These are phyloP conservation scores for Tribolium freemani DNA, from an alignment of 2,888 invertebrate species.

Conservation along the genomic window DNA sequence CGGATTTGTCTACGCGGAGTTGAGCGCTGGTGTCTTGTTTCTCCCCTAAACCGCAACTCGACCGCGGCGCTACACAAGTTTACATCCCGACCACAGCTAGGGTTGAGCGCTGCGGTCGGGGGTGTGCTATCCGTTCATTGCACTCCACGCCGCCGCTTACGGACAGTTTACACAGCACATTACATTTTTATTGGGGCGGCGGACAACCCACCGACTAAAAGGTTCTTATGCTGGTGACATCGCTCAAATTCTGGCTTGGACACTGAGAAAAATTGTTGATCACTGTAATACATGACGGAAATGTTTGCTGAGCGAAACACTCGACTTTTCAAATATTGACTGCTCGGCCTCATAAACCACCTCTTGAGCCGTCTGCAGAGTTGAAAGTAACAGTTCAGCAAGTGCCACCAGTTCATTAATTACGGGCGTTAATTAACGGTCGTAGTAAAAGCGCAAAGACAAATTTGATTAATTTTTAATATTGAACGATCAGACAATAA, in stretches of 20 bases:
- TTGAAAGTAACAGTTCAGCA: slow-evolving; percentile 45
- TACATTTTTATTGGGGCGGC: slow-evolving; percentile 9
- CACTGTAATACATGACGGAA: background rate
- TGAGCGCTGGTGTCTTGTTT: slow-evolving; percentile 58
- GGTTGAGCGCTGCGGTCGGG: slow-evolving; percentile 61
- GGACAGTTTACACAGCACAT: slow-evolving; percentile 23
- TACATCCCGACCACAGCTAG: slow-evolving; percentile 64
- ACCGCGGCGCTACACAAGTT: slow-evolving; percentile 66
- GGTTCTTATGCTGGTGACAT: too few relatives aligned
- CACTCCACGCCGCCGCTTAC: slow-evolving; percentile 33
- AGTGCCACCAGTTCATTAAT: slow-evolving; percentile 49
- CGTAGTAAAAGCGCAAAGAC: background rate
- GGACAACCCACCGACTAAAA: background rate
- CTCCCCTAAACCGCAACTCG: slow-evolving; percentile 58
- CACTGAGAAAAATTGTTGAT: too few relatives aligned
- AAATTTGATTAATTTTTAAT: slow-evolving; percentile 7
- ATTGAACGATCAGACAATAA: background rate
- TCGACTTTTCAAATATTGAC: too few relatives aligned
- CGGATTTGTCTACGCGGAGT: slow-evolving; percentile 56
- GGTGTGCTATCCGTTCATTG: slow-evolving; percentile 49
- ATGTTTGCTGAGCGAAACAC: background rate
- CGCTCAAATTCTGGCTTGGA: too few relatives aligned
- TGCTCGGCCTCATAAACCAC: too few relatives aligned
- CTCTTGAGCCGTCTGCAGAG: background rate
- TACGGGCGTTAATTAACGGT: slow-evolving; percentile 51